These are phyloP conservation scores for Amniataba percoides DNA, from an alignment of 2,797 vertebrate genomes.

Conservation along the genomic window DNA sequence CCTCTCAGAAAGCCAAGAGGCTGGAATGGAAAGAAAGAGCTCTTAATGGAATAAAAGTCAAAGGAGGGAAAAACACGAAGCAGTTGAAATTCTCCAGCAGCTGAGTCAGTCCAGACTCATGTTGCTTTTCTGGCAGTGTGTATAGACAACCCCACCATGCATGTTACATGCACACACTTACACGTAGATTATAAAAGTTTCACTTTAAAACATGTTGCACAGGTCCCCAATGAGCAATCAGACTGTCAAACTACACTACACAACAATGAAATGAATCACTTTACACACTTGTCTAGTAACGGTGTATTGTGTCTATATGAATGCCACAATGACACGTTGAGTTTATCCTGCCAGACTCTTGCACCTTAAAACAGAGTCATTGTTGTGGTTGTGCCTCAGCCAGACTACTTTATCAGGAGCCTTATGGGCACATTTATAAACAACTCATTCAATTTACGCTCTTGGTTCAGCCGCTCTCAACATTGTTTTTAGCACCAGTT, in stretches of 20 bases:
- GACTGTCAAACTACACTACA: conserved; percentile 40
- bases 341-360: conserved; percentile 25
- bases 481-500: conserved; percentile 61
- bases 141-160: conserved; percentile 34
- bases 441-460: conserved; percentile 61
- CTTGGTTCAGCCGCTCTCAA: conserved; percentile 41
- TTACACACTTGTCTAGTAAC: conserved; percentile 18
- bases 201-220: conserved; percentile 36
- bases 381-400: conserved; percentile 14
- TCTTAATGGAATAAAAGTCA: conserved; percentile 77
- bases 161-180: conserved; percentile 21
- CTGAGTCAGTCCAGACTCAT: conserved; percentile 75
- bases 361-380: conserved; percentile 39
- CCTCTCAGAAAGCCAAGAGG: conserved; percentile 39
- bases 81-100: conserved; percentile 72
- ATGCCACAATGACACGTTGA: conserved; percentile 35
- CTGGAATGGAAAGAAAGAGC: conserved; percentile 70
- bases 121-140: conserved; percentile 73
- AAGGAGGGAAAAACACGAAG: conserved; percentile 65
- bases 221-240: conserved; percentile 36
- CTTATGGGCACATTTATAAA: conserved; percentile 43
- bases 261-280: conserved; percentile 41
- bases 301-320: conserved; percentile 36
- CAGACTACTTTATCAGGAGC: conserved; percentile 38
- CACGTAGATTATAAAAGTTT: conserved; percentile 21